phyloP scores from a whole-genome alignment of 2,888 invertebrate genomes.

The Oxycera nigricornis region DNA sequence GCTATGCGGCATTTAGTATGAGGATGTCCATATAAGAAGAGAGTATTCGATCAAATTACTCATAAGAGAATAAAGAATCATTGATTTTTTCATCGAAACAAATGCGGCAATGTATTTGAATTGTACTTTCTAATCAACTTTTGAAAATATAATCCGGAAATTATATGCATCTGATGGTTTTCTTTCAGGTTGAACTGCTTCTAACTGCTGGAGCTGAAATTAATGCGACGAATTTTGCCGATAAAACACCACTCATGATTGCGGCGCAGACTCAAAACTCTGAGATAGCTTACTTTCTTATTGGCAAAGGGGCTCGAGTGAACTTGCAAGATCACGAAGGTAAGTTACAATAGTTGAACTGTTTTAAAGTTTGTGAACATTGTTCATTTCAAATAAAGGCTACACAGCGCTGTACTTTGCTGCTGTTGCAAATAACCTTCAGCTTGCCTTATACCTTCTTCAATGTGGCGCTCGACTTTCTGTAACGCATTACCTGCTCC shows the following conservation, averaged over 20 bases:
- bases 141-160: no score
- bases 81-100: no score
- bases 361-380: no score
- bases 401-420: conserved; percentile 57
- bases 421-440: conserved; percentile 53
- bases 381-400: conserved; percentile 47
- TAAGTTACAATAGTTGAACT: conserved; percentile 49
- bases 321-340: conserved; percentile 74
- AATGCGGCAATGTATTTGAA: no score
- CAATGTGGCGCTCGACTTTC: conserved; percentile 73
- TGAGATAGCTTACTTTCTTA: conserved; percentile 65
- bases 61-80: no score
- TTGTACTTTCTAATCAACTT: no score
- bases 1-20: no score
- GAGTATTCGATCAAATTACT: no score
- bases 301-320: conserved; percentile 68
- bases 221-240: conserved; percentile 68
- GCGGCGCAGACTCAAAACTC: conserved; percentile 55
- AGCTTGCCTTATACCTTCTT: conserved; percentile 62
- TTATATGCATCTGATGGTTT: no score
- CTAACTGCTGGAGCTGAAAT: conserved; percentile 66
- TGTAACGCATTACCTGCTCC: conserved; percentile 73
- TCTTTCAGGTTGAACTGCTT: conserved; percentile 64
- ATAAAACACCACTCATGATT: conserved; percentile 65
- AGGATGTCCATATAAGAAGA: no score